These are phyloP conservation scores for Dasyprocta punctata DNA, from an alignment of 2,113 vertebrate species.

Conservation along the genomic window DNA sequence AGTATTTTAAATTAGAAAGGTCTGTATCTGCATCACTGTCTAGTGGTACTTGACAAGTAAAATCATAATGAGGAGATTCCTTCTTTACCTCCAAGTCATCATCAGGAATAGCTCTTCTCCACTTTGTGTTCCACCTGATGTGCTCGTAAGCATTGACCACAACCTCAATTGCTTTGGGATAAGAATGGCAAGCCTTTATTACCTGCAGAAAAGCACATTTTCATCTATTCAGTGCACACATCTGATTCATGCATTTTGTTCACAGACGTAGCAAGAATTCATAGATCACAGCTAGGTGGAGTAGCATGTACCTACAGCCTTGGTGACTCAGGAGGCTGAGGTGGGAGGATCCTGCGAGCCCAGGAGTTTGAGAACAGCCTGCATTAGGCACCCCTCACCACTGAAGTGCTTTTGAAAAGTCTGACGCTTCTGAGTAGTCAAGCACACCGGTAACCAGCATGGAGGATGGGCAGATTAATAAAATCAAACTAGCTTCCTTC, in stretches of 20 bases:
- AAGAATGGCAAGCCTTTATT: conserved; percentile 91
- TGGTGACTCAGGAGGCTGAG: neutral
- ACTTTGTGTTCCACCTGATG: conserved; percentile 91
- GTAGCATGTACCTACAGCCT: too few relatives aligned
- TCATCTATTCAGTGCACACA: neutral
- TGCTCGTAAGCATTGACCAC: conserved; percentile 93
- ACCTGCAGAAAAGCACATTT: conserved; percentile 86
- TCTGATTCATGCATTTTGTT: neutral
- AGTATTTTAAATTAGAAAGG: neutral
- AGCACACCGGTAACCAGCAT: neutral
- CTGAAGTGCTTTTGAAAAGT: neutral
- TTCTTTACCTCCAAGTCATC: conserved; percentile 90
- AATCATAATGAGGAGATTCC: neutral
- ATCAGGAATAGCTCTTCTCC: conserved; percentile 93
- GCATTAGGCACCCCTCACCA: neutral
- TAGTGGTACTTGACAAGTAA: neutral
- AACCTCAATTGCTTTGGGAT: conserved; percentile 92
- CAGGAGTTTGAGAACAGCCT: too few relatives aligned
- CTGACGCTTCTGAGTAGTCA: neutral
- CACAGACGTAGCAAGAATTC: neutral
- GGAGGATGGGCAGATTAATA: neutral
- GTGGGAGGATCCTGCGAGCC: neutral
- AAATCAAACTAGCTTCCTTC: neutral
- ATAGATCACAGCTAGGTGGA: neutral
- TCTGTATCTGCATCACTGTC: neutral